Evolutionary conservation across 2,113 vertebrate species (phyloP).

Genomic region (Bothrops jararaca): DNA sequence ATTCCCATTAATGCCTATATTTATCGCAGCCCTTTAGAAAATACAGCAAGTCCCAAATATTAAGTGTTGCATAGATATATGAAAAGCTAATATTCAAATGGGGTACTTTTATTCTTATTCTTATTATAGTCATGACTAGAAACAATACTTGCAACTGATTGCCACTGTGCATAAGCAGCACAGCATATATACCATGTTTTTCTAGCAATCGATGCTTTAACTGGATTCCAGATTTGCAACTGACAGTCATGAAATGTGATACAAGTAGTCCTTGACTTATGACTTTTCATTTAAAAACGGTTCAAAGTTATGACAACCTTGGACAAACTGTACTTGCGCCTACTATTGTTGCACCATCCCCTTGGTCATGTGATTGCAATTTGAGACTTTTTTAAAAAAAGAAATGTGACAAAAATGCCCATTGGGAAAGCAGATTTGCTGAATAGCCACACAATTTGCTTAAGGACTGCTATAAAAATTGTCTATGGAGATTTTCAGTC

Average conservation of each 20-base stretch:
- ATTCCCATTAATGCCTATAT: conserved; percentile 27
- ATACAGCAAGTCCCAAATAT: conserved; percentile 11
- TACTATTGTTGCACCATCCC: not conserved
- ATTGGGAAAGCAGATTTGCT: not conserved
- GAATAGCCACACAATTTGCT: not conserved
- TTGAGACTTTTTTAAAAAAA: not conserved
- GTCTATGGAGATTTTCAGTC: not conserved
- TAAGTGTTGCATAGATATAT: conserved; percentile 13
- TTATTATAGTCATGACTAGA: not conserved
- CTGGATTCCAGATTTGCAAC: conserved; percentile 26
- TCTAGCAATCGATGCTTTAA: conserved; percentile 36
- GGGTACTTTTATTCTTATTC: conserved; percentile 33
- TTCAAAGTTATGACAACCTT: not conserved
- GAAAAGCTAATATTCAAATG: conserved; percentile 42
- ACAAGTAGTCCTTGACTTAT: conserved; percentile 3
- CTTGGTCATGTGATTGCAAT: not conserved
- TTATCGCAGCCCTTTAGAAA: conserved; percentile 20
- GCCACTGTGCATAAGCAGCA: not conserved
- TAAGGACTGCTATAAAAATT: not conserved
- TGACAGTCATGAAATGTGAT: conserved; percentile 31
- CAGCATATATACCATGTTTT: not conserved
- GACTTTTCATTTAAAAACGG: not conserved
- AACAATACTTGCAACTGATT: conserved; percentile 27
- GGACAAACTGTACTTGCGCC: not conserved
- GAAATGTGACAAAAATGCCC: not conserved